phyloP scores from a whole-genome alignment of 2,888 invertebrate genomes.

The Horisme vitalbata region DNA sequence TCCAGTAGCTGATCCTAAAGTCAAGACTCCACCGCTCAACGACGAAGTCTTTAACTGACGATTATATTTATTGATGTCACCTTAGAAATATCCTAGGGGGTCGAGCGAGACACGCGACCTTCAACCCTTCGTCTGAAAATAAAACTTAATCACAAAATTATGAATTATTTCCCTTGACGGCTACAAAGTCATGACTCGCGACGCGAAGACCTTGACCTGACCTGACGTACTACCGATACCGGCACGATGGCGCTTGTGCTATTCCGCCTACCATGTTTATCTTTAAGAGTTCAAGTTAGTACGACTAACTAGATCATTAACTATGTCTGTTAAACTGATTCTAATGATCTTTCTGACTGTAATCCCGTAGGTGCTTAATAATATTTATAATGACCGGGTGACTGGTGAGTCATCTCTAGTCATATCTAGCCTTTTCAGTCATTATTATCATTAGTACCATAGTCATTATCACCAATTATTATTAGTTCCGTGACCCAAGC shows the following conservation, averaged over 20 bases:
- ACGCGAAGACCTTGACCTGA: constrained; percentile 14
- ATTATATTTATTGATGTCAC: too few species aligned
- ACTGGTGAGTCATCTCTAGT: too few species aligned
- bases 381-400: constrained; percentile 4
- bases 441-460: constrained; percentile 5
- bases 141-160: neutral
- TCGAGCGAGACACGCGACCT: too few species aligned
- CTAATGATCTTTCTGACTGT: constrained; percentile 10
- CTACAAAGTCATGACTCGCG: constrained; percentile 15
- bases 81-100: too few species aligned
- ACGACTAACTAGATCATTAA: neutral
- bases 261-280: neutral
- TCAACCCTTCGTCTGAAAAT: too few species aligned
- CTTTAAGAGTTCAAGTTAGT: too few species aligned
- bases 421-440: neutral
- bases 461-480: constrained; percentile 10
- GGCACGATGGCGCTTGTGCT: neutral
- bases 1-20: too few species aligned
- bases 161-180: constrained; percentile 9
- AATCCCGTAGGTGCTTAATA: constrained; percentile 1
- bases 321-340: neutral
- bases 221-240: constrained; percentile 6
- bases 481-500: constrained; percentile 2
- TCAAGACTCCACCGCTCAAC: too few species aligned
- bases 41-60: too few species aligned